A percentile compares a stretch with the other conserved stretches of the same genome.
Evolutionary conservation across 2,113 vertebrate species (phyloP).

Genomic region (Clarias gariepinus): DNA sequence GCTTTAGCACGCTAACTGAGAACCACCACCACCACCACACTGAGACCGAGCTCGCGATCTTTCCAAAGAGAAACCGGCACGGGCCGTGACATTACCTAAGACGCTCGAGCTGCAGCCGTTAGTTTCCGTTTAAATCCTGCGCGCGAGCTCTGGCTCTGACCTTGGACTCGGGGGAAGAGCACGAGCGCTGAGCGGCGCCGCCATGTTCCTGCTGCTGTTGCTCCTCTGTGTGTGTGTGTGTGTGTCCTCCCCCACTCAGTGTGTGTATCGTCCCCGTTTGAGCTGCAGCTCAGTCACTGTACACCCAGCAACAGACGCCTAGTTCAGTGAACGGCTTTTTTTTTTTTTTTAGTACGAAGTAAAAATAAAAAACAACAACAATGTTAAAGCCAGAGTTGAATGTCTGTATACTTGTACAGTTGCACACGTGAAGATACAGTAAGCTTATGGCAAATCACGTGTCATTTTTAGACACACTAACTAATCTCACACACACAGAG

Average conservation of each 20-base stretch:
- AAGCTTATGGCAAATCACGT: not conserved
- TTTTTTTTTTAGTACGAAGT: not conserved
- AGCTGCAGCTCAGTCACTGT: slow-evolving; percentile 14
- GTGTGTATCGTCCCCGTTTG: slow-evolving; percentile 27
- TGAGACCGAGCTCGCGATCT: slow-evolving; percentile 4
- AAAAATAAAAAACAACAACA: not conserved
- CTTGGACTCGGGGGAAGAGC: slow-evolving; percentile 77
- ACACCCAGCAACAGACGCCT: slow-evolving; percentile 29
- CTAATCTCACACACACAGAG: not conserved
- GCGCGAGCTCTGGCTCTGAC: slow-evolving; percentile 70
- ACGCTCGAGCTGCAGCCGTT: slow-evolving; percentile 45
- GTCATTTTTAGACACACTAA: not conserved
- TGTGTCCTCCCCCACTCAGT: slow-evolving; percentile 23
- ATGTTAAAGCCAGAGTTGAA: not conserved
- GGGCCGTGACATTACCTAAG: slow-evolving; percentile 26
- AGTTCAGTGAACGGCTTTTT: not conserved
- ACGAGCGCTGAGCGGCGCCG: slow-evolving; percentile 75
- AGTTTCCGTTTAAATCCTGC: slow-evolving; percentile 64
- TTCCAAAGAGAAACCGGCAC: slow-evolving; percentile 46
- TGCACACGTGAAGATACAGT: not conserved
- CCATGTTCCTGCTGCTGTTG: slow-evolving; percentile 75
- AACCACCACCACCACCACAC: slow-evolving; percentile 30
- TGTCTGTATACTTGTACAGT: not conserved
- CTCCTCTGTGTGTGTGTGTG: slow-evolving; percentile 56
- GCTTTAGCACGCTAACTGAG: slow-evolving; percentile 15